Conservation (phyloP, 1,140 invertebrate species). For the Schlechtendalia chinensis region DNA sequence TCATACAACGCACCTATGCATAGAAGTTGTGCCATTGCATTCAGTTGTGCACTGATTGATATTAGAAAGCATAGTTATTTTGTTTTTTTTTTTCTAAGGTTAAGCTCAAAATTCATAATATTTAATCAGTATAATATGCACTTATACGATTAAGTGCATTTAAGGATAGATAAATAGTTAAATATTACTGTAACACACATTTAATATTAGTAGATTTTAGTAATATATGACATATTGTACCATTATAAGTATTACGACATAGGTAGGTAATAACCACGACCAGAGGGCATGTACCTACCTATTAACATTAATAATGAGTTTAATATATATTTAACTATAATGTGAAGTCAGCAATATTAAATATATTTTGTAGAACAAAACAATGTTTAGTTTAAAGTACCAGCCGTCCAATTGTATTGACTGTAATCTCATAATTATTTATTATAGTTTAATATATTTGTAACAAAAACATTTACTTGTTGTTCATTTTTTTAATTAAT, state of each 20-base stretch:
- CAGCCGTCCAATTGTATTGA: not conserved
- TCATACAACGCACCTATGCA: not conserved
- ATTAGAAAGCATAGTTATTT: not conserved
- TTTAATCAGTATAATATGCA: too few relatives aligned
- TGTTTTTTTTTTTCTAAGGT: not conserved
- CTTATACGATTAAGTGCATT: too few relatives aligned
- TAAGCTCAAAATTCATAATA: too few relatives aligned
- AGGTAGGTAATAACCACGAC: slow-evolving; percentile 10
- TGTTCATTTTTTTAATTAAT: not conserved
- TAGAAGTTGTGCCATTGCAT: not conserved
- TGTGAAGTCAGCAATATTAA: not conserved
- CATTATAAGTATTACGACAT: slow-evolving; percentile 39
- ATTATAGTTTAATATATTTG: slow-evolving; percentile 3
- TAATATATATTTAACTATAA: not conserved
- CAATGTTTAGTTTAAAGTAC: not conserved
- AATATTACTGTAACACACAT: too few relatives aligned
- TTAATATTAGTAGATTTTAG: not conserved
- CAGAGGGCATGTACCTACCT: not conserved
- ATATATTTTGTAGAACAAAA: slow-evolving; percentile 10
- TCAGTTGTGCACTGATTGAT: not conserved
- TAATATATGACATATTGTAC: slow-evolving; percentile 15
- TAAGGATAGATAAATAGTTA: too few relatives aligned
- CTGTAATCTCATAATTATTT: slow-evolving; percentile 1
- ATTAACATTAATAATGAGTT: slow-evolving; percentile 16
- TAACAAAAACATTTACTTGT: not conserved